These are phyloP conservation scores for Drosophila nebulosa DNA, from an alignment of 1,140 invertebrate genomes.

Conservation along the genomic window DNA sequence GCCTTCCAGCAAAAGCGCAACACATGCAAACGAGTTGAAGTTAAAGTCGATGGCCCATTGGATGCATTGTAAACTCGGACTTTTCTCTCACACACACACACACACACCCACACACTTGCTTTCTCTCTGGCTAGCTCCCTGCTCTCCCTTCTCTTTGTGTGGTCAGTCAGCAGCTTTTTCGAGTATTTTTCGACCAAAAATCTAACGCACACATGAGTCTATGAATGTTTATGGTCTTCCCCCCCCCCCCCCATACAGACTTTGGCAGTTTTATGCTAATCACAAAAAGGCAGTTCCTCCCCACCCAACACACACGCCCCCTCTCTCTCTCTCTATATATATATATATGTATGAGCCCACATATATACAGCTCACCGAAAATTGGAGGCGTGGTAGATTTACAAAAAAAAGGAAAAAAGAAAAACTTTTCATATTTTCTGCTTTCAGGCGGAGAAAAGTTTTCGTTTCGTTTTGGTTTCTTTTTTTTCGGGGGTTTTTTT, in stretches of 20 bases:
- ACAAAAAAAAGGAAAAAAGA: conserved; percentile 2
- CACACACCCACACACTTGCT: too few species aligned
- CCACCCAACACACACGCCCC: conserved; percentile 11
- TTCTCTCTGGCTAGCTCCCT: neutral
- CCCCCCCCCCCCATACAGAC: conserved; percentile 34
- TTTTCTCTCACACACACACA: too few species aligned
- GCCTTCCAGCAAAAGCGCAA: conserved; percentile 49
- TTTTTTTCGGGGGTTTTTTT: conserved; percentile 49
- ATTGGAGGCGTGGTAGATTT: conserved; percentile 26
- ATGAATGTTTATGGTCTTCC: conserved; percentile 52
- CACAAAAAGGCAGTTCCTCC: conserved; percentile 59
- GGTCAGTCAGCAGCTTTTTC: conserved; percentile 29
- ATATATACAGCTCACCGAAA: neutral
- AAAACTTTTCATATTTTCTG: conserved; percentile 70
- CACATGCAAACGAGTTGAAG: conserved; percentile 54
- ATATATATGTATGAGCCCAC: neutral
- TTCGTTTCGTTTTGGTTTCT: conserved; percentile 21
- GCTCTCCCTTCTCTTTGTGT: neutral
- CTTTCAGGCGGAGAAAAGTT: conserved; percentile 44
- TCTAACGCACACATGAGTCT: conserved; percentile 23
- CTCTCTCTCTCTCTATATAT: neutral
- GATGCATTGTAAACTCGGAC: conserved; percentile 45
- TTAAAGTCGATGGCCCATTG: conserved; percentile 37
- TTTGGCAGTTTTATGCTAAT: conserved; percentile 77
- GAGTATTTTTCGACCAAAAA: conserved; percentile 67